These are phyloP conservation scores for Stenodema calcarata DNA, from an alignment of 2,888 invertebrate species.

Conservation along the genomic window DNA sequence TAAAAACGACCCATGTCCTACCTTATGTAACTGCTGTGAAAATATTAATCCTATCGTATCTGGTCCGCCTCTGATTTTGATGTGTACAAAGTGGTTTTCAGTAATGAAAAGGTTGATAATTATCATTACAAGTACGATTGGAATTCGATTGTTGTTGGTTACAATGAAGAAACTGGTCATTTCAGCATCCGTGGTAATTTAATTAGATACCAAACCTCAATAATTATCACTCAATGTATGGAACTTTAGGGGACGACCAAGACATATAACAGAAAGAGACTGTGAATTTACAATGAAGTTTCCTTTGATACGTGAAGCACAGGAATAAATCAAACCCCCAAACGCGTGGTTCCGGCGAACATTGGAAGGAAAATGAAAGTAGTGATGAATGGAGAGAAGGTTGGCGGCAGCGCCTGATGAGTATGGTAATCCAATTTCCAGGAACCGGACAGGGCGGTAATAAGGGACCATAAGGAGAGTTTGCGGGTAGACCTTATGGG, in stretches of 20 bases:
- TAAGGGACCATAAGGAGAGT: constrained; percentile 35
- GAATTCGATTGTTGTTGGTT: too few species aligned
- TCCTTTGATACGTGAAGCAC: neutral
- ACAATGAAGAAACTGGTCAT: too few species aligned
- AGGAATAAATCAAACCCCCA: neutral
- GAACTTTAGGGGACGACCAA: neutral
- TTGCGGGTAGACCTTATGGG: constrained; percentile 37
- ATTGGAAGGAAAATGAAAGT: neutral
- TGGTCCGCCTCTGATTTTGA: too few species aligned
- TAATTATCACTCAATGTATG: neutral
- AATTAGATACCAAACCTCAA: neutral
- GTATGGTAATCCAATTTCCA: constrained; percentile 38
- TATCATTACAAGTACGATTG: too few species aligned
- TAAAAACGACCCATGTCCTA: too few species aligned
- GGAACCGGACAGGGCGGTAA: constrained; percentile 33
- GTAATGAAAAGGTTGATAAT: too few species aligned
- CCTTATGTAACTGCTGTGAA: too few species aligned
- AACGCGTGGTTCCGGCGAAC: neutral
- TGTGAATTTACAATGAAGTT: neutral
- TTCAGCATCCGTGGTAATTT: neutral
- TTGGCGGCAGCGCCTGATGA: constrained; percentile 8
- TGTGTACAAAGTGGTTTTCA: too few species aligned
- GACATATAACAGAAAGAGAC: neutral
- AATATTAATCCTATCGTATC: too few species aligned
- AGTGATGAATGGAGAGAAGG: neutral